Percentiles rank a stretch among this genome's conserved stretches.
Conservation (phyloP, 2,888 invertebrate species). For the Frankliniella fusca region DNA sequence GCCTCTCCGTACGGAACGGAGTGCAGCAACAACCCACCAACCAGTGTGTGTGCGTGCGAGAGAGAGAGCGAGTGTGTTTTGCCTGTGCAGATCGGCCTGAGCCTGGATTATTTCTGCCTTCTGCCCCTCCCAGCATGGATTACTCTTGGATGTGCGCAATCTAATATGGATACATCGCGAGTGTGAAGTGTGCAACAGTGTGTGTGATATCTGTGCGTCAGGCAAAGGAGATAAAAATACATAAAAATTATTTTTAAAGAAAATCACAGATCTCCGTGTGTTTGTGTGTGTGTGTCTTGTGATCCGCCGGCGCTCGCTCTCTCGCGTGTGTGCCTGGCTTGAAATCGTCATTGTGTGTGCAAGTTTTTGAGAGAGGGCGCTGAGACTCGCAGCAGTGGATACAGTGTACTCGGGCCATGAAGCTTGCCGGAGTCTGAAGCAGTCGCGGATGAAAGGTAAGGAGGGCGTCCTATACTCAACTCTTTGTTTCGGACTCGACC, state of each 20-base stretch:
- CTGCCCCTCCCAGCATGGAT: background rate
- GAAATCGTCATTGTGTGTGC: background rate
- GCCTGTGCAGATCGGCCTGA: too few species aligned
- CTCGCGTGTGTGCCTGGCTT: background rate
- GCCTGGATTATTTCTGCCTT: too few species aligned
- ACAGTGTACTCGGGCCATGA: constrained; percentile 11
- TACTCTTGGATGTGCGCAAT: constrained; percentile 1
- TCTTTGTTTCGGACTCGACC: too few species aligned
- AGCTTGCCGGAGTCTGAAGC: background rate
- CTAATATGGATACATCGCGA: background rate
- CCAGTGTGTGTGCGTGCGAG: background rate
- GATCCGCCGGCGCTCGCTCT: background rate
- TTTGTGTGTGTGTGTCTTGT: background rate
- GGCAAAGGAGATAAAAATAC: background rate
- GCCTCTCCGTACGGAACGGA: too few species aligned
- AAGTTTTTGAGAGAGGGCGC: constrained; percentile 6
- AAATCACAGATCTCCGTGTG: background rate
- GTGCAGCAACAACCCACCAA: too few species aligned
- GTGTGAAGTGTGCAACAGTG: background rate
- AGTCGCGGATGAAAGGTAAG: constrained; percentile 13
- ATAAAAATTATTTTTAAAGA: background rate
- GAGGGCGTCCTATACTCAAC: too few species aligned
- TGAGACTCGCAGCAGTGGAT: constrained; percentile 19
- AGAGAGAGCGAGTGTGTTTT: too few species aligned
- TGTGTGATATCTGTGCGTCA: background rate